phyloP scores from a whole-genome alignment of 2,797 vertebrate species.

The Trachurus trachurus region DNA sequence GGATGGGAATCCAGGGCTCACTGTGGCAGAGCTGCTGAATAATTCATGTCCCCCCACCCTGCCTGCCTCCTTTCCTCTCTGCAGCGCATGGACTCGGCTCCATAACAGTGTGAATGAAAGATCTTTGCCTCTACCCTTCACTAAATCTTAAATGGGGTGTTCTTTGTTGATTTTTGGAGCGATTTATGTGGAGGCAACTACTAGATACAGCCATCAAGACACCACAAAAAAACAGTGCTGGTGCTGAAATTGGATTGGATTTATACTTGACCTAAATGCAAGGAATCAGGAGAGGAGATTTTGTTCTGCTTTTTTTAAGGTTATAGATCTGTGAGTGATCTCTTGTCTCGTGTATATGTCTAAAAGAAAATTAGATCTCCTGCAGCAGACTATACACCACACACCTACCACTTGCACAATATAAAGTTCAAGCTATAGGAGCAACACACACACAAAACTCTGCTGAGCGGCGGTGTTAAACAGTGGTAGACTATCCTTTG shows the following conservation, averaged over 20 bases:
- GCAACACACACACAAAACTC: slow-evolving; percentile 5
- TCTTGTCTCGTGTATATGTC: background rate
- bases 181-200: slow-evolving; percentile 1
- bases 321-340: background rate
- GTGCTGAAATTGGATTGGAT: slow-evolving; percentile 1
- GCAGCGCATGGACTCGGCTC: slow-evolving; percentile 66
- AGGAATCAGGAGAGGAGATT: slow-evolving; percentile 7
- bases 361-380: background rate
- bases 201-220: slow-evolving; percentile 9
- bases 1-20: slow-evolving; percentile 77
- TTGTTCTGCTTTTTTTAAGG: background rate
- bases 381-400: background rate
- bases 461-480: slow-evolving; percentile 36
- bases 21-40: slow-evolving; percentile 75
- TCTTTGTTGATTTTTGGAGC: slow-evolving; percentile 42
- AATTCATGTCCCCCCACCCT: slow-evolving; percentile 71
- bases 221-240: background rate
- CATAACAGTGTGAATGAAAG: slow-evolving; percentile 56
- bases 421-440: background rate
- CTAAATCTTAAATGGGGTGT: slow-evolving; percentile 60
- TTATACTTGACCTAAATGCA: background rate
- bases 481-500: slow-evolving; percentile 13
- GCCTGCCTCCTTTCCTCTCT: slow-evolving; percentile 57
- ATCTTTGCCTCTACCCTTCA: slow-evolving; percentile 50
- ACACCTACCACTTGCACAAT: background rate